Evolutionary conservation across 23 tunicate species (phyloP), one percentile per base, ranked within the genome.

Genomic region (Oikopleura vanhoeffeni): DNA sequence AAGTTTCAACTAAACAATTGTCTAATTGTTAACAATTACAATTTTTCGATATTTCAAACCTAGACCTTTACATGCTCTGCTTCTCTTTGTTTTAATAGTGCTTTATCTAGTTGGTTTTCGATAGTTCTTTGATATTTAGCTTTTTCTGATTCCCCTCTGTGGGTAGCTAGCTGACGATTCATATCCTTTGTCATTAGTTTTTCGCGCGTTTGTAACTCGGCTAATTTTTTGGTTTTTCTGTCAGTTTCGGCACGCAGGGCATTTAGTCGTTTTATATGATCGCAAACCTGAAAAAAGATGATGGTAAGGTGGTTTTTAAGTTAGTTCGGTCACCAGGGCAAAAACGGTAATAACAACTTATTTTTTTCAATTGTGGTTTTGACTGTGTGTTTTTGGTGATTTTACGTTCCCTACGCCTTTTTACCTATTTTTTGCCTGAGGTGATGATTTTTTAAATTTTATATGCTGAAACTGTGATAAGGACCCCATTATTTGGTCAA

Each of bases 31-130:
- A n/a, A n/a, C n/a, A n/a, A n/a, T n/a, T n/a, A n/a, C n/a, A n/a
- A n/a, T n/a, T n/a, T n/a, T n/a, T n/a, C n/a, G n/a, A n/a, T n/a
- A n/a, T n/a, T n/a, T n/a, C n/a, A n/a, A n/a, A n/a, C n/a, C n/a
- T n/a, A n/a, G n/a, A n/a, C 79, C 79, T 71, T 71, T 38, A 71
- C 38, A 71, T 71, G 79, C 32, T 71, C 79, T 4, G 79, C 79
- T 32, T 71, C 79, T 28, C 79, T 33, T 30, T 71, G 79, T 30
- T 71, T 71, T 38, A 71, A 71, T 18, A 71, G 79, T 38, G 79
- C 79, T 32, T 71, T 71, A 38, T 71, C 79, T 2, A 71, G 79
- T 13, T 2, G 79, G 35, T 71, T 71, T 71, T 71, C 79, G 32
- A 71, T 71, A 24, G 79, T 71, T 71, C 79, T 33, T 13, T 13